Evolutionary conservation across 2,888 invertebrate genomes (phyloP).

Genomic region (Pomacea canaliculata): DNA sequence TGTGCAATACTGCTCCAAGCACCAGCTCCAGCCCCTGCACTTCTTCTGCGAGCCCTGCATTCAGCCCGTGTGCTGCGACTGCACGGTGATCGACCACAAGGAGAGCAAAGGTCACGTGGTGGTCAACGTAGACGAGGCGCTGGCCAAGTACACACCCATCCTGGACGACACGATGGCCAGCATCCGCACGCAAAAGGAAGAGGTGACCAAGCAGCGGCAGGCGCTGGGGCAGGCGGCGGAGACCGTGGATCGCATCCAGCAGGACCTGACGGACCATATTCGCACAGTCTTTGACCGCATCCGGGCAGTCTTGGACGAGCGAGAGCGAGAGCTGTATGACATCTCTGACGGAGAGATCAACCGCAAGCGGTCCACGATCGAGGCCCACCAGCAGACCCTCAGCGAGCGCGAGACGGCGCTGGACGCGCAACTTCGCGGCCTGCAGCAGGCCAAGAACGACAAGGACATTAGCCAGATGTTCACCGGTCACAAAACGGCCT

Average conservation of each 20-base stretch:
- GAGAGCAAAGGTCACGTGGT: conserved; percentile 57
- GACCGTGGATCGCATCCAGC: conserved; percentile 56
- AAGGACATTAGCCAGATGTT: conserved; percentile 58
- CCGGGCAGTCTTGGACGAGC: conserved; percentile 53
- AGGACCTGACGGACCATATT: conserved; percentile 55
- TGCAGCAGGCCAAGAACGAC: conserved; percentile 50
- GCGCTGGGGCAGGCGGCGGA: conserved; percentile 53
- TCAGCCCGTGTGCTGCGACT: conserved; percentile 62
- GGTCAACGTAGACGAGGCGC: conserved; percentile 60
- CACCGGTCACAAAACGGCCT: conserved; percentile 53
- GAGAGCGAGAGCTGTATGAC: conserved; percentile 57
- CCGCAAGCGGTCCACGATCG: conserved; percentile 52
- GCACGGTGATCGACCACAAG: conserved; percentile 63
- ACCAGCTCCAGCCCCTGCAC: conserved; percentile 63
- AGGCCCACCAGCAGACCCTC: conserved; percentile 50
- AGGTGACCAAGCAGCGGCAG: conserved; percentile 48
- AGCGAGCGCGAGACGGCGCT: conserved; percentile 46
- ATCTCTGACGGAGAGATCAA: conserved; percentile 57
- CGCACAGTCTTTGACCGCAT: conserved; percentile 52
- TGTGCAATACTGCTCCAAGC: conserved; percentile 58
- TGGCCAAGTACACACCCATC: conserved; percentile 61
- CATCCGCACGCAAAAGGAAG: conserved; percentile 46
- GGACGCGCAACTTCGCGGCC: conserved; percentile 44
- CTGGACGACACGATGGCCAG: conserved; percentile 54
- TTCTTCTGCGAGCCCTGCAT: conserved; percentile 66